Evolutionary conservation across 2,113 vertebrate species (phyloP).

Genomic region (Megaptera novaeangliae): DNA sequence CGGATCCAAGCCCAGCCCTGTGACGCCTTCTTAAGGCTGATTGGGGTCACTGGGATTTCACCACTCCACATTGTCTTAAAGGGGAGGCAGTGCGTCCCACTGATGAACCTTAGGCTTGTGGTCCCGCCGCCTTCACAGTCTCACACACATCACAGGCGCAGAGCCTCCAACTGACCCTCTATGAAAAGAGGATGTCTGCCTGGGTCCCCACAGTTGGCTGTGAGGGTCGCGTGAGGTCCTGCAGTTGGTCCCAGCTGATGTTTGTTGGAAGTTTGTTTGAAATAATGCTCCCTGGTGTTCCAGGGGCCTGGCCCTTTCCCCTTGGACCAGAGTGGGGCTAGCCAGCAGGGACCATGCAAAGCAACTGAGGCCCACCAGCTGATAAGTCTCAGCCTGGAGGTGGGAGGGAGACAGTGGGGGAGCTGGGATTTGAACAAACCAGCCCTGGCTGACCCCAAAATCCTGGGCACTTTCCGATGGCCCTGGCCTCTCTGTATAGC

Average conservation of each 20-base stretch:
- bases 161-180: not conserved
- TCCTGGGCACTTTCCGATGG: conserved; percentile 24
- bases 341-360: not conserved
- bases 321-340: not conserved
- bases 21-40: not conserved
- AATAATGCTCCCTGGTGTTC: not conserved
- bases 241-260: not conserved
- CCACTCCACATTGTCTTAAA: not conserved
- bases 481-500: not conserved
- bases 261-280: not conserved
- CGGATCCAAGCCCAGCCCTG: not conserved
- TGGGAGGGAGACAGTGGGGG: not conserved
- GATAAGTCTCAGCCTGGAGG: not conserved
- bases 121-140: not conserved
- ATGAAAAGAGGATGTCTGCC: not conserved
- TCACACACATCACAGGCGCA: not conserved
- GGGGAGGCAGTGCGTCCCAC: too few species aligned
- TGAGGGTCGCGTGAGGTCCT: not conserved
- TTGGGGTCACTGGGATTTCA: not conserved
- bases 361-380: not conserved
- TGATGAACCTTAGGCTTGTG: not conserved
- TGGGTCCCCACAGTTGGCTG: not conserved
- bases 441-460: conserved; percentile 43
- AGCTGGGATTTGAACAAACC: conserved; percentile 55
- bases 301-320: not conserved